Base-by-base conservation (phyloP, 2,113 vertebrate genomes). In the Caranx melampygus region DNA sequence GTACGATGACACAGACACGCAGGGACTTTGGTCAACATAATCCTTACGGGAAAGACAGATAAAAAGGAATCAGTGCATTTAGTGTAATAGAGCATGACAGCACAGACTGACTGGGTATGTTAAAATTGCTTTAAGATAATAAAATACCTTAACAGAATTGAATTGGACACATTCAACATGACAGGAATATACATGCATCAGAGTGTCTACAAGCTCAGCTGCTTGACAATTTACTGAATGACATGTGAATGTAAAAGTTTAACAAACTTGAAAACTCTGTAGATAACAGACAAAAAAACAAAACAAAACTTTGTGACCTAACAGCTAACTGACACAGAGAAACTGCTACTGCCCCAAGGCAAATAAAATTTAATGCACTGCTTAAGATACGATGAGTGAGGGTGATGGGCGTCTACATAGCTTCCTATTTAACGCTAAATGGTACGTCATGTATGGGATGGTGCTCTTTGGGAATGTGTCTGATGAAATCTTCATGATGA, bases 401-500 rank as follows among this genome's bases (percentile, higher is more conserved):
- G 31, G 16, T 58, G 72, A 61, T 1, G 14, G 34, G 14, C 47
- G 3, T 14, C 31, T 67, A 16, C 14, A n/a, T 26, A 15, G 33
- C 33, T 42, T 69, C 33, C 34, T 47, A 60, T 69, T n/a, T 44
- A 51, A 69, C 20, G 44, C 57, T 51, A 54, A 79, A 31, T 2
- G n/a, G 5, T 15, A 47, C 21, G 57, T 63, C 63, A 5, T 35
- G 69, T 74, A 72, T 67, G 64, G 37, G 49, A 59, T 3, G 21
- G 14, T 60, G 64, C 20, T 73, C 63, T 82, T 44, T 67, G 59
- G 59, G 60, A 63, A 63, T 62, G 42, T 57, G 47, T 69, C 31
- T 72, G 69, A 54, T 86, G 47, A 78, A 76, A 79, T 79, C 71
- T 73, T 21, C 15, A 68, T 31, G 40, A 64, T 37, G 72, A 63